Percentiles rank a stretch among this genome's conserved stretches.
Conservation (phyloP, 2,888 invertebrate genomes). For the Octodonta nipae region DNA sequence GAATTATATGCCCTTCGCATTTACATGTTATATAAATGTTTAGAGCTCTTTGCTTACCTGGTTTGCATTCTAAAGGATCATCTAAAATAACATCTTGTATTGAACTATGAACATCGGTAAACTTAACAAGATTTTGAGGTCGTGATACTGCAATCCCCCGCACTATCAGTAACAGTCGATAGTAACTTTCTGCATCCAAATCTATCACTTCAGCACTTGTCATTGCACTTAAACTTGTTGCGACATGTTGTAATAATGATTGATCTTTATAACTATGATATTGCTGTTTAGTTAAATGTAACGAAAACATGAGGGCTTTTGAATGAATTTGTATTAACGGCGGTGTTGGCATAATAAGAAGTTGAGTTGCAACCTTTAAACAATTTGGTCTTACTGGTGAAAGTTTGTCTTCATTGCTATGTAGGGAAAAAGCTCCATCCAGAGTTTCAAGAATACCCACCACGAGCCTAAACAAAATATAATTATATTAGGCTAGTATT, state of each 20-base stretch:
- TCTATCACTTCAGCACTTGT: conserved; percentile 36
- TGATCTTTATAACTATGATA: conserved; percentile 88
- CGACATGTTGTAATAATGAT: conserved; percentile 67
- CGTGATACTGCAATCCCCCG: conserved; percentile 73
- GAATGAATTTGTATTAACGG: conserved; percentile 61
- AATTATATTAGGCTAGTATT: neutral
- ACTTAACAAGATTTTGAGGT: conserved; percentile 64
- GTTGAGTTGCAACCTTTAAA: conserved; percentile 49
- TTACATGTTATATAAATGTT: neutral
- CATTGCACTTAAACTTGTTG: conserved; percentile 51
- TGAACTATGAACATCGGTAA: conserved; percentile 47
- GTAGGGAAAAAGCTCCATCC: conserved; percentile 52
- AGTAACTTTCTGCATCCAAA: conserved; percentile 83
- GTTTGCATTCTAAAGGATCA: conserved; percentile 29
- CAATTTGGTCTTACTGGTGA: conserved; percentile 41
- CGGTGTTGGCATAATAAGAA: conserved; percentile 58
- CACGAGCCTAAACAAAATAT: conserved; percentile 41
- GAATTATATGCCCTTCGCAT: neutral
- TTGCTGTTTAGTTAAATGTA: conserved; percentile 55
- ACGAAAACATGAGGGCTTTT: conserved; percentile 68
- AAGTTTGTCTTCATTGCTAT: conserved; percentile 39
- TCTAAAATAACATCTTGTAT: conserved; percentile 34
- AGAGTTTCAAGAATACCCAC: conserved; percentile 58
- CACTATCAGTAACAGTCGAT: conserved; percentile 69
- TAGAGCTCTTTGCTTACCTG: conserved; percentile 5